phyloP scores from a whole-genome alignment of 2,113 vertebrate genomes.

The Ammodramus savannarum region DNA sequence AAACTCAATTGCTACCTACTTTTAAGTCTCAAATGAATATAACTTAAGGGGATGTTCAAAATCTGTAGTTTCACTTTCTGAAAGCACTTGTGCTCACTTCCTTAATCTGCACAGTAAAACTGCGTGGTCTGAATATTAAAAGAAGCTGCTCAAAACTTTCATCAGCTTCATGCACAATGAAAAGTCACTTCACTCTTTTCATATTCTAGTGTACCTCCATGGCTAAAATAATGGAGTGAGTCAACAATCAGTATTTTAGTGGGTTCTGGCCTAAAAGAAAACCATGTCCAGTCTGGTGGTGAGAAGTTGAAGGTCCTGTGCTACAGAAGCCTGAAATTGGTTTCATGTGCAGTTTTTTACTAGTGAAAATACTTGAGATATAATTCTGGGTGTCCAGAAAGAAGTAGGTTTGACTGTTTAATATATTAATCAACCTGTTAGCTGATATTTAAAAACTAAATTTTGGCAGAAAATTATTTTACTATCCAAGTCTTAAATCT shows the following conservation, averaged over 20 bases:
- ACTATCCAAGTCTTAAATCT: background rate
- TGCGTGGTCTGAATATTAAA: background rate
- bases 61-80: background rate
- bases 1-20: fast-evolving
- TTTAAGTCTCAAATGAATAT: background rate
- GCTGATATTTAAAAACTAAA: background rate
- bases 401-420: background rate
- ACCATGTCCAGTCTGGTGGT: fast-evolving
- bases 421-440: background rate
- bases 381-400: background rate
- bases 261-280: background rate
- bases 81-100: background rate
- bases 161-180: background rate
- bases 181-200: background rate
- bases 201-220: fast-evolving
- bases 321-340: background rate
- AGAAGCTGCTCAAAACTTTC: background rate
- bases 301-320: background rate
- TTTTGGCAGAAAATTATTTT: background rate
- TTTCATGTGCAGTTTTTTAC: background rate
- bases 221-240: background rate
- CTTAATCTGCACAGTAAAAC: background rate
- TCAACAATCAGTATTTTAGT: background rate
- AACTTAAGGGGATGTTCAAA: background rate
- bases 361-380: background rate